Conservation (phyloP, 2,797 vertebrate genomes). For the Etheostoma nigrum region DNA sequence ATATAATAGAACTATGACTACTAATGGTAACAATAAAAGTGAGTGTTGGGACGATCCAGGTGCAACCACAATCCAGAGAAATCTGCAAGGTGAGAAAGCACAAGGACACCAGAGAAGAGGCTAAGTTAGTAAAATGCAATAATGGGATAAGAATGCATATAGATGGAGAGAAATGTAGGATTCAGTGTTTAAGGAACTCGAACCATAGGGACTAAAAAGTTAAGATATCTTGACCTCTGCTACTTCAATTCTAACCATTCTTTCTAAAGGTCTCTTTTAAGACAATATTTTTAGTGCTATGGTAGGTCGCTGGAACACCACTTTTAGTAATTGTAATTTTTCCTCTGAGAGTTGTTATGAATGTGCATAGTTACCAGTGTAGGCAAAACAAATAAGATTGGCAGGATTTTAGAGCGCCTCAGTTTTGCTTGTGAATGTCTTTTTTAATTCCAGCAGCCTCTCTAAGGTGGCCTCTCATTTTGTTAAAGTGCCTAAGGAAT, state of each 20-base stretch:
- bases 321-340: not conserved
- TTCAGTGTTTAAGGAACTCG: not conserved
- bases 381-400: not conserved
- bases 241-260: not conserved
- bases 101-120: too few relatives aligned
- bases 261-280: not conserved
- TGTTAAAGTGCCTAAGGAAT: slow-evolving; percentile 70
- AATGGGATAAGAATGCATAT: too few relatives aligned
- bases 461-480: slow-evolving; percentile 51
- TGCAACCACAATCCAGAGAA: too few relatives aligned
- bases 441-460: slow-evolving; percentile 51
- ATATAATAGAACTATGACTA: too few relatives aligned
- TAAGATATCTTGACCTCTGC: not conserved
- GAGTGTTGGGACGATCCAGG: too few relatives aligned
- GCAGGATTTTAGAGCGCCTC: slow-evolving; percentile 5
- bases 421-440: slow-evolving; percentile 36
- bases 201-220: not conserved
- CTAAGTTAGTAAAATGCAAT: too few relatives aligned
- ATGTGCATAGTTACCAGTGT: not conserved
- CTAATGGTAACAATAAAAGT: too few relatives aligned
- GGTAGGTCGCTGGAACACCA: not conserved
- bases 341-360: not conserved
- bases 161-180: too few relatives aligned
- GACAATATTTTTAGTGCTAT: too few relatives aligned
- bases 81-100: too few relatives aligned